Evolutionary conservation across 2,888 invertebrate genomes (phyloP).

Genomic region (Caenorhabditis afra): DNA sequence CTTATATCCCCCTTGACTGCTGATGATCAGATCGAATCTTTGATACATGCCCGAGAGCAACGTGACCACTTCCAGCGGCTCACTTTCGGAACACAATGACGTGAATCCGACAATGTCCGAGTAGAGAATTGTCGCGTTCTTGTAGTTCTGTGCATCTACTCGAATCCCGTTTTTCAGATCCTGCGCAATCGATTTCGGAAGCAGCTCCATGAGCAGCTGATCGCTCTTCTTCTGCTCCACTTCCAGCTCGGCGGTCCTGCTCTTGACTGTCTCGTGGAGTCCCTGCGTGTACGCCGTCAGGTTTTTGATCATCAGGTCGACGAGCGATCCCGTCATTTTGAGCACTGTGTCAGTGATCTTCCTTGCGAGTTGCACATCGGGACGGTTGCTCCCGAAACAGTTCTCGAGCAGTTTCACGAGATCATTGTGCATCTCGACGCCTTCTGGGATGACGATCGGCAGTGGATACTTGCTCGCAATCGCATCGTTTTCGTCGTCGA

Average conservation of each 20-base stretch:
- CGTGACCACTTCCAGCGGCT: constrained; percentile 78
- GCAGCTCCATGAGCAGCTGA: constrained; percentile 72
- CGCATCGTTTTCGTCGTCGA: constrained; percentile 71
- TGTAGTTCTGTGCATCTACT: constrained; percentile 72
- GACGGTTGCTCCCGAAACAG: constrained; percentile 59
- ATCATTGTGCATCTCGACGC: constrained; percentile 56
- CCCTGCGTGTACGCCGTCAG: constrained; percentile 75
- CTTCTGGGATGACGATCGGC: constrained; percentile 17
- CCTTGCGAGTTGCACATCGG: constrained; percentile 71
- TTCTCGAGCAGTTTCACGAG: constrained; percentile 47
- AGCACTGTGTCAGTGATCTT: constrained; percentile 79
- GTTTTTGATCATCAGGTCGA: constrained; percentile 78
- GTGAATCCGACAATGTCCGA: constrained; percentile 80
- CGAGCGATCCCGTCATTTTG: constrained; percentile 78
- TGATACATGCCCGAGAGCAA: constrained; percentile 77
- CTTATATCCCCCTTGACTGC: constrained; percentile 76
- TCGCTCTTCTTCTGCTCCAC: constrained; percentile 72
- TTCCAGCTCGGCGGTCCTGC: constrained; percentile 73
- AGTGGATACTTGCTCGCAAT: constrained; percentile 68
- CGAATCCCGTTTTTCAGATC: constrained; percentile 71
- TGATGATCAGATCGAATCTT: constrained; percentile 77
- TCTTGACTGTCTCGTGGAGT: constrained; percentile 70
- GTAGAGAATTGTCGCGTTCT: constrained; percentile 76
- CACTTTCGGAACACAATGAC: constrained; percentile 76
- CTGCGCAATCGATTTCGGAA: constrained; percentile 75